Base-by-base conservation (phyloP, 2,888 invertebrate genomes). In the Bombylius discolor region DNA sequence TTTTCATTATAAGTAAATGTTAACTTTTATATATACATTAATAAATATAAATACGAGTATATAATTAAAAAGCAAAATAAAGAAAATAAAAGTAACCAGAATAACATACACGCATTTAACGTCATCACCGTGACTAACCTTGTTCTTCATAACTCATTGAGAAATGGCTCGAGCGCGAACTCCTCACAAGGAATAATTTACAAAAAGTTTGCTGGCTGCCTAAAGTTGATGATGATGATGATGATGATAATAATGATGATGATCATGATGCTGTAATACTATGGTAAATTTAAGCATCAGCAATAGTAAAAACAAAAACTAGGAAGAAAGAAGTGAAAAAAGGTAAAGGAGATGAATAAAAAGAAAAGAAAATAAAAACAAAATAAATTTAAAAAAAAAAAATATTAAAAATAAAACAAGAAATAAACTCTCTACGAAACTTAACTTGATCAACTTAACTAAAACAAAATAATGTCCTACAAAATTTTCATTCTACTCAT, bases 121-220 rank as follows among this genome's bases (percentile, higher is more conserved):
- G 23, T 47, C 23, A 47, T 14, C 46, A 46, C n/a, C 47, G 31
- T 47, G 47, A 47, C 47, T 31, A 47, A 47, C 11, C 47, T 31
- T 47, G 47, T 14, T 31, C 39, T 42, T 47, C 50, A 55, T 55
- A 55, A 55, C 50, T 55, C 55, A 55, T 55, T 55, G 50, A 55
- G 50, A 46, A 55, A 55, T 51, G 55, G 55, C 55, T 55, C 55
- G 55, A 46, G 55, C 55, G 14, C 23, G 47, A 47, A 13, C 39
- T 42, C 39, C 39, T 11, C 39, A 42, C 39, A 49, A 36, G 45
- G 53, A 55, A 47, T 55, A 55, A 55, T 55, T 55, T 55, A 55
- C 55, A 50, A 55, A 54, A 54, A 42, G 39, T 42, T 42, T 42
- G 8, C 11, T 42, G 11, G 39, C 12, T 42, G 8, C 1, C 1